Percentiles rank a stretch among this genome's conserved stretches.
These are phyloP conservation scores for Bradypodion ventrale DNA, from an alignment of 2,797 vertebrate genomes.

Conservation along the genomic window DNA sequence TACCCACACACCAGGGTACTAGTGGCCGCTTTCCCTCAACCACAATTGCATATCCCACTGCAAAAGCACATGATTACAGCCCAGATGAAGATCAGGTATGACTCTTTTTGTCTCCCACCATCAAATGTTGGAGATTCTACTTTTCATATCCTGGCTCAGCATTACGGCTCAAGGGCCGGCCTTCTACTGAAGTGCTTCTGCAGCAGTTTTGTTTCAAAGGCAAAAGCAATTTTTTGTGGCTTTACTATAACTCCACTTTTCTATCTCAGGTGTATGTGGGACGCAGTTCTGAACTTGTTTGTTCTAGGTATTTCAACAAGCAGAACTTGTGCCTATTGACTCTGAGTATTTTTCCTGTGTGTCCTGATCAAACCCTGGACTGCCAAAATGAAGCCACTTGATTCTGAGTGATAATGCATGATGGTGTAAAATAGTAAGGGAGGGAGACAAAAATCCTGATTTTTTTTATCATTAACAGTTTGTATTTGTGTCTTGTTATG, in stretches of 20 bases:
- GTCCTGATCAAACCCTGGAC: too few relatives aligned
- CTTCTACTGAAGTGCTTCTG: neutral
- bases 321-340: neutral
- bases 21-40: constrained; percentile 70
- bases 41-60: constrained; percentile 74
- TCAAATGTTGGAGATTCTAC: neutral
- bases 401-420: neutral
- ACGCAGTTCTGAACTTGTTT: neutral
- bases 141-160: neutral
- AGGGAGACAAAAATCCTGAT: neutral
- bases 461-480: accelerated
- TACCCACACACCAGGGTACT: constrained; percentile 70
- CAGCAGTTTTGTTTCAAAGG: neutral
- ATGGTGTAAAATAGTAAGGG: neutral
- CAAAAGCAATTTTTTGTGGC: neutral
- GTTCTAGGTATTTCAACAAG: neutral
- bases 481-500: neutral
- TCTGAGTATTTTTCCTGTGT: too few relatives aligned
- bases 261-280: neutral
- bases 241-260: neutral
- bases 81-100: constrained; percentile 82
- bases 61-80: constrained; percentile 79
- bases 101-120: neutral
- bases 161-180: neutral
- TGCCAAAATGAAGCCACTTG: too few relatives aligned